These are phyloP conservation scores for Antheraea yamamai DNA, from an alignment of 2,888 invertebrate genomes.

Conservation along the genomic window DNA sequence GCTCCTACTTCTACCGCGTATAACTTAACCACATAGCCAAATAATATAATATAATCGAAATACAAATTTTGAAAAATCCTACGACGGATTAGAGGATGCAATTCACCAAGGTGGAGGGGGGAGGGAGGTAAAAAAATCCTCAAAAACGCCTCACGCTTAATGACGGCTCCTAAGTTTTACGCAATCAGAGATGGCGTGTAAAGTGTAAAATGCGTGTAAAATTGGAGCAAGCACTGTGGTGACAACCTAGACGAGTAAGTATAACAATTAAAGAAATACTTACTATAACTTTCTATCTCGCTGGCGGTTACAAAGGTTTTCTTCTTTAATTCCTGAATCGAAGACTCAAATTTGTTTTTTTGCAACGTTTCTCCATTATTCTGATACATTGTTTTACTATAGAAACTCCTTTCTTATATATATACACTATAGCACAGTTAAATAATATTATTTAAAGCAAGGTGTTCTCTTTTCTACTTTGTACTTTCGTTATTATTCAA, in stretches of 20 bases:
- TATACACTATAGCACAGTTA: neutral
- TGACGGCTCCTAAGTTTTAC: too few relatives aligned
- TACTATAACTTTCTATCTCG: conserved; percentile 67
- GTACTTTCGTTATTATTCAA: neutral
- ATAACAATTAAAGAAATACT: neutral
- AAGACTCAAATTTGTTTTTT: conserved; percentile 69
- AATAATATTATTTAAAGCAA: neutral
- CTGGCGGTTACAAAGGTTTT: conserved; percentile 64
- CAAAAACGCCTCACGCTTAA: too few relatives aligned
- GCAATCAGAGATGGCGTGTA: too few relatives aligned
- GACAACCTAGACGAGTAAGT: too few relatives aligned
- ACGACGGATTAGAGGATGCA: too few relatives aligned
- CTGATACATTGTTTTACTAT: conserved; percentile 58
- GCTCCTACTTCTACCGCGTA: too few relatives aligned
- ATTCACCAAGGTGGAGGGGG: too few relatives aligned
- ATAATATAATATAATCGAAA: too few relatives aligned
- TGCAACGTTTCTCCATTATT: conserved; percentile 48
- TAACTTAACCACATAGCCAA: too few relatives aligned
- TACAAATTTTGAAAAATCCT: too few relatives aligned
- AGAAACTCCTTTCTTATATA: neutral
- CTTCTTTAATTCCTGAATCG: conserved; percentile 72
- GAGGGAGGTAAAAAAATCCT: too few relatives aligned
- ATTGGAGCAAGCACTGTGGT: neutral
- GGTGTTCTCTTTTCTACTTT: neutral
- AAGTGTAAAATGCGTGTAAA: too few relatives aligned